Percentiles rank a stretch among this genome's conserved stretches.
Conservation (phyloP, 2,113 vertebrate species). For the Hippolais icterina region DNA sequence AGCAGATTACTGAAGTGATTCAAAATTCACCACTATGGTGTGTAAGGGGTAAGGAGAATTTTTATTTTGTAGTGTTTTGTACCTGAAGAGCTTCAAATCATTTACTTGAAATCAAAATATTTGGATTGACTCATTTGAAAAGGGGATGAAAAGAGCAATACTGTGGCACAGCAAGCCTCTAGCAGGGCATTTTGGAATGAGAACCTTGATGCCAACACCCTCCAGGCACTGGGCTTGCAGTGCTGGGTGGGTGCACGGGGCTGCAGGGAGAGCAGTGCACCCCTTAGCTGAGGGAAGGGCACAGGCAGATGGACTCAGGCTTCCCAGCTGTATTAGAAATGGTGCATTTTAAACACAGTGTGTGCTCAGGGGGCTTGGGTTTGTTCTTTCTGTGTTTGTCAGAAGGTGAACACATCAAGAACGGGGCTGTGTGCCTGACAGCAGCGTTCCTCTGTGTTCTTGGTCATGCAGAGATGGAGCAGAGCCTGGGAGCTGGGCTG, state of each 20-base stretch:
- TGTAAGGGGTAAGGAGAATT: background rate
- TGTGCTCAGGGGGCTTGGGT: background rate
- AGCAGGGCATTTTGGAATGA: background rate
- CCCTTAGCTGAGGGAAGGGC: background rate
- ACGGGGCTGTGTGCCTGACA: accelerated
- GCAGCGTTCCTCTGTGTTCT: accelerated
- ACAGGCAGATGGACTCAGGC: background rate
- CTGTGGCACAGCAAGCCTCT: background rate
- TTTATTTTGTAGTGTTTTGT: background rate
- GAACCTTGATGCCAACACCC: constrained; percentile 1
- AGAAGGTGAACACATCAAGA: background rate
- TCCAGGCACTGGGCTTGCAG: constrained; percentile 11
- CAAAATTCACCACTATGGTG: background rate
- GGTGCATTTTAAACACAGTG: background rate
- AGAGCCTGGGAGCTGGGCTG: background rate
- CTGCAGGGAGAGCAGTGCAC: background rate
- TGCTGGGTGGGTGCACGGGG: background rate
- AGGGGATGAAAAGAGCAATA: background rate
- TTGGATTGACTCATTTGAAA: background rate
- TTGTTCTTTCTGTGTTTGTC: background rate
- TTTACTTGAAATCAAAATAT: background rate
- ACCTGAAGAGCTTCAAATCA: background rate
- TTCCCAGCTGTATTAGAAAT: background rate
- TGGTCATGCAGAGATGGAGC: accelerated
- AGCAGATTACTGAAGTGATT: background rate